Conservation (phyloP, 2,113 vertebrate species). For the Ondatra zibethicus region DNA sequence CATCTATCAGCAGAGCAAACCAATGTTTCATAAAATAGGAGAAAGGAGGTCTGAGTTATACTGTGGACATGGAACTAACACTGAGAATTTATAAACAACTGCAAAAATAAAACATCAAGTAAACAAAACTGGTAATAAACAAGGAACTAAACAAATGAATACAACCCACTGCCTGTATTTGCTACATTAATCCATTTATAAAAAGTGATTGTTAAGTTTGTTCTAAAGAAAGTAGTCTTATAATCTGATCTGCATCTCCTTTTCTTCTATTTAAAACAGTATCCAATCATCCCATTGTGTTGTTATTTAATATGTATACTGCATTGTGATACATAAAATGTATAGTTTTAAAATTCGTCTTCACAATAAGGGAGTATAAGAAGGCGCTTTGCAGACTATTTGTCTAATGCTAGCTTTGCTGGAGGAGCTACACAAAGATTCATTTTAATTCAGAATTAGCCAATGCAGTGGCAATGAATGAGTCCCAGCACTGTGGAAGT, state of each 20-base stretch:
- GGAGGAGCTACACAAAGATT: background rate
- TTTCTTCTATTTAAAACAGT: background rate
- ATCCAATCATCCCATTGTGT: background rate
- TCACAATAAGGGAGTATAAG: background rate
- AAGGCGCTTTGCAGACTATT: background rate
- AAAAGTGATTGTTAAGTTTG: background rate
- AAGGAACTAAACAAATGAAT: background rate
- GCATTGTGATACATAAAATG: background rate
- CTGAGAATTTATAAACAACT: background rate
- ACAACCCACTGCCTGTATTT: background rate
- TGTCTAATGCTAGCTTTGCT: background rate
- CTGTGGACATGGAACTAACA: background rate
- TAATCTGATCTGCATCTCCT: background rate
- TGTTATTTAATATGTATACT: background rate
- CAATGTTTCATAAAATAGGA: background rate
- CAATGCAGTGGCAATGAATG: background rate
- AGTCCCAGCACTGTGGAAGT: background rate
- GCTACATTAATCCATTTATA: background rate
- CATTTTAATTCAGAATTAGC: background rate
- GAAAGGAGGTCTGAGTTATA: background rate
- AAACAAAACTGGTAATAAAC: background rate
- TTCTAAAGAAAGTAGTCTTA: background rate
- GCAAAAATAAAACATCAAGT: background rate
- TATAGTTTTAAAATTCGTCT: background rate
- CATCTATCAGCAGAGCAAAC: background rate